These are phyloP conservation scores for Acanthosepion pharaonis DNA, from an alignment of 2,888 invertebrate genomes.

Conservation along the genomic window DNA sequence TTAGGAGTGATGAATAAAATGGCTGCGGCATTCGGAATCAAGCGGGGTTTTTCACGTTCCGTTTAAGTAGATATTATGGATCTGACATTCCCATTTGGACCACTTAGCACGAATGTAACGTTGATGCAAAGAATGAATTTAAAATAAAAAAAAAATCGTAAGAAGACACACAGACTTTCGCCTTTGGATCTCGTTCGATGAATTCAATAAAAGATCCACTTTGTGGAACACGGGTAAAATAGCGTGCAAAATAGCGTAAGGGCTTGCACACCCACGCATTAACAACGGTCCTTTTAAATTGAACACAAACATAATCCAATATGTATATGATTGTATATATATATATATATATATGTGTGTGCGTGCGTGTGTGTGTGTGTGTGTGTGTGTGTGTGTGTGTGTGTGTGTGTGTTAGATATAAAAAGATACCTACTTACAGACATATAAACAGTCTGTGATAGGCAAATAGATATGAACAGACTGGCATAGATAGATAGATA, in stretches of 20 bases:
- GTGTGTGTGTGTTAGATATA: too few relatives aligned
- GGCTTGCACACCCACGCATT: neutral
- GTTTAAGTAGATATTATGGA: neutral
- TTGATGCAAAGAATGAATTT: neutral
- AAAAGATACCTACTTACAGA: too few relatives aligned
- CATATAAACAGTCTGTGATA: too few relatives aligned
- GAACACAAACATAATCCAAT: too few relatives aligned
- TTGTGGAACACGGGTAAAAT: neutral
- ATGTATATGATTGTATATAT: too few relatives aligned
- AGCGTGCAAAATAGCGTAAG: neutral
- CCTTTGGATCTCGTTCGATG: neutral
- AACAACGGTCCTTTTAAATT: neutral
- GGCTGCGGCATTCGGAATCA: neutral
- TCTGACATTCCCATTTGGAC: slow-evolving; percentile 33
- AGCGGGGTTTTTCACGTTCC: neutral
- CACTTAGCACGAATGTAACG: neutral
- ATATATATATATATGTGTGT: too few relatives aligned
- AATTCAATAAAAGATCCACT: slow-evolving; percentile 9
- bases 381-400: too few relatives aligned
- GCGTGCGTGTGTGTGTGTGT: too few relatives aligned
- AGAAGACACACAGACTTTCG: neutral
- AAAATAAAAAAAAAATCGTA: neutral
- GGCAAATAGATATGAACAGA: too few relatives aligned
- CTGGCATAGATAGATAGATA: neutral
- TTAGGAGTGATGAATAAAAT: neutral